Conservation (phyloP, 2,888 invertebrate species). For the Arctia plantaginis region DNA sequence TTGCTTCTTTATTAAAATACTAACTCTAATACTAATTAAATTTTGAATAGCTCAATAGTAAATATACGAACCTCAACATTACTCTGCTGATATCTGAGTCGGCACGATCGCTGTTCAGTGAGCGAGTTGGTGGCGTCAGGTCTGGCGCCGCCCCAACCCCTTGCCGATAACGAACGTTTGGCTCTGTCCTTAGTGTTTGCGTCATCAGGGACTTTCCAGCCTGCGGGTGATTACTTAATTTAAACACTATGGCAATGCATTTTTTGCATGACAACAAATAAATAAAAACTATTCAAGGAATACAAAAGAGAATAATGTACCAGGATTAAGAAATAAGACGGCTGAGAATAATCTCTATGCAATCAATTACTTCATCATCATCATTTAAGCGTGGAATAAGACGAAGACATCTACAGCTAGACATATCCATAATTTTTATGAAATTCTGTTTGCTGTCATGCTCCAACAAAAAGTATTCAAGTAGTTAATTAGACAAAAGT, state of each 20-base stretch:
- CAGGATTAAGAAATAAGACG: not conserved
- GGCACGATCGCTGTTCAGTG: constrained; percentile 89
- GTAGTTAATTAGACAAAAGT: not conserved
- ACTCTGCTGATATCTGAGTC: constrained; percentile 96
- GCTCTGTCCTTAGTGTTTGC: constrained; percentile 86
- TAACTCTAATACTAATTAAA: not conserved
- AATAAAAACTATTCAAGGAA: not conserved
- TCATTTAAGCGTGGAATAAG: not conserved
- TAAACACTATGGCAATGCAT: not conserved
- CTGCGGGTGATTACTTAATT: constrained; percentile 62
- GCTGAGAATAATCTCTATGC: not conserved
- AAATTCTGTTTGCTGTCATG: not conserved
- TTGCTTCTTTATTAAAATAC: not conserved
- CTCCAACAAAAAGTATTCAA: not conserved
- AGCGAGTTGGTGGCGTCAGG: constrained; percentile 89
- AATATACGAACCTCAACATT: constrained; percentile 90
- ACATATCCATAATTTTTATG: not conserved
- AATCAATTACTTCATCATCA: not conserved
- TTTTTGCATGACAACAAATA: not conserved
- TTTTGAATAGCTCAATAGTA: not conserved
- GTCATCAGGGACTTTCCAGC: constrained; percentile 96
- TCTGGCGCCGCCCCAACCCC: constrained; percentile 85
- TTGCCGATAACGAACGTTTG: constrained; percentile 87
- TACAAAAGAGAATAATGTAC: not conserved
- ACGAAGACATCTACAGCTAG: not conserved